Base-by-base conservation (phyloP, 2,888 invertebrate genomes). In the Morpho deidamia region DNA sequence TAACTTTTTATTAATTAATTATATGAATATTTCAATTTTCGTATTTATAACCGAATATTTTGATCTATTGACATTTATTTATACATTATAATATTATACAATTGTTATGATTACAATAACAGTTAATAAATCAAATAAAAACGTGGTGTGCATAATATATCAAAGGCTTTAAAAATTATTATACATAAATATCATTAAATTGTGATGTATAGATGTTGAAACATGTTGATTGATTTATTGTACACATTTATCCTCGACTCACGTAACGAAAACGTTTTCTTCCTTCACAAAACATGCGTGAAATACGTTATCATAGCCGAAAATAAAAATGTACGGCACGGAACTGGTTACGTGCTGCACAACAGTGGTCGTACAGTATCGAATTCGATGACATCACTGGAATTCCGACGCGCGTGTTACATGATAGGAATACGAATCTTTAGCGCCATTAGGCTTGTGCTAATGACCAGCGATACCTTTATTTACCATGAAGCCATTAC, bases 331-430 rank as follows among this genome's bases (percentile, higher is more conserved):
- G 51, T 56, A 37, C 10, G 43, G 35, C 52, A 55, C 59, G 54
- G 11, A 51, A 49, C 35, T 51, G 51, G 49, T 49, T 51, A 51
- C 53, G 49, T 52, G 52, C 37, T 38, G 47, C 37, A 46, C 47
- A 51, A 56, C 48, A 45, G 42, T 56, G 41, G 53, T 50, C 46
- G 56, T 59, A 51, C 37, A 51, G 46, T 59, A 51, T 56, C 56
- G 56, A 53, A 56, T 51, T 53, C 44, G 58, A 56, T 59, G 59
- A 56, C 56, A 51, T 59, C 59, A 59, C 49, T 56, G 56, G 56
- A 43, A 53, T 56, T 46, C 54, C 56, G 51, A 45, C 51, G 51
- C 53, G 54, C 41, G 40, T 41, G 53, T 48, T 35, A 39, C 51
- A 41, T 45, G 51, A 43, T 54, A 51, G 54, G 59, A 54, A 59